A percentile compares a stretch with the other conserved stretches of the same genome.
phyloP scores from a whole-genome alignment of 2,888 invertebrate species.

The Dexiosoma caninum region DNA sequence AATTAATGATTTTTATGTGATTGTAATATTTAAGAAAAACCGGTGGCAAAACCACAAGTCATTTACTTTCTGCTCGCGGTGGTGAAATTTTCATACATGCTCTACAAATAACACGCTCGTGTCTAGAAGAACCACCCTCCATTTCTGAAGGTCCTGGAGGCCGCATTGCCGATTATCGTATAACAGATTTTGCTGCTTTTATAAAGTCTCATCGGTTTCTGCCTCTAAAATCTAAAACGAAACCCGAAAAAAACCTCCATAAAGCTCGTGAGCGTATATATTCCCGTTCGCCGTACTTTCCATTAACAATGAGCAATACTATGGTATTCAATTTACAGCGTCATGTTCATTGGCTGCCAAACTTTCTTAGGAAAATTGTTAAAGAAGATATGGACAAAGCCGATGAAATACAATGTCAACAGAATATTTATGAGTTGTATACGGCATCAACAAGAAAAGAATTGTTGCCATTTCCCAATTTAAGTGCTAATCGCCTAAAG shows the following conservation, averaged over 20 bases:
- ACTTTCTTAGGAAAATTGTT: slow-evolving; percentile 86
- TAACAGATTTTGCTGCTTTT: slow-evolving; percentile 91
- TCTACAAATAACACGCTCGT: slow-evolving; percentile 88
- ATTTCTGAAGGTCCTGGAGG: slow-evolving; percentile 97
- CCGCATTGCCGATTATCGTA: slow-evolving; percentile 92
- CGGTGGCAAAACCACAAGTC: slow-evolving; percentile 92
- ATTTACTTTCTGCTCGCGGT: slow-evolving; percentile 94
- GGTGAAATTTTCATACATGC: slow-evolving; percentile 98
- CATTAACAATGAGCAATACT: slow-evolving; percentile 92
- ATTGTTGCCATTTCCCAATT: slow-evolving; percentile 84
- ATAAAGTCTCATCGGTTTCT: slow-evolving; percentile 90
- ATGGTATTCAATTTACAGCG: slow-evolving; percentile 89
- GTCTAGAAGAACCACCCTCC: slow-evolving; percentile 96
- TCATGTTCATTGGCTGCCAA: slow-evolving; percentile 90
- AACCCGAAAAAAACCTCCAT: slow-evolving; percentile 77
- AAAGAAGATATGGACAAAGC: slow-evolving; percentile 91
- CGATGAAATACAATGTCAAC: slow-evolving; percentile 91
- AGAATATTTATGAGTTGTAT: slow-evolving; percentile 88
- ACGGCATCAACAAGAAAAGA: slow-evolving; percentile 91
- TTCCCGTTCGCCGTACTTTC: slow-evolving; percentile 91
- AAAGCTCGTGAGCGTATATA: slow-evolving; percentile 85
- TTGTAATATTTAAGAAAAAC: slow-evolving; percentile 81
- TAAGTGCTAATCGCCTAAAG: slow-evolving; percentile 81
- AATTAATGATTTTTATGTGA: not conserved
- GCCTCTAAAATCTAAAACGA: slow-evolving; percentile 81